phyloP scores from a whole-genome alignment of 1,140 invertebrate genomes.

The Bombus ignitus region DNA sequence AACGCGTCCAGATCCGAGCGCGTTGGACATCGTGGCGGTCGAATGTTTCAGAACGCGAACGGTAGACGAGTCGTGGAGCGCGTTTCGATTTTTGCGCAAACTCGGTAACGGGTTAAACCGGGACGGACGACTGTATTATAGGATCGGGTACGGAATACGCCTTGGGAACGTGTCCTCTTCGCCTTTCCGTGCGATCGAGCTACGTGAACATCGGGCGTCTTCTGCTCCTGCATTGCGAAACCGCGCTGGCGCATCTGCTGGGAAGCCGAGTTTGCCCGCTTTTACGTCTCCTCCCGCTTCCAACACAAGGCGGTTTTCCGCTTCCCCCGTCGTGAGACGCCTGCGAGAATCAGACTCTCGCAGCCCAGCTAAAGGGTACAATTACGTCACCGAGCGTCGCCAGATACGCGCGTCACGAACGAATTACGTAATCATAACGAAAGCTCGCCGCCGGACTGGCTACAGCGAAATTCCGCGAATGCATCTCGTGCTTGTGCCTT shows the following conservation, averaged over 20 bases:
- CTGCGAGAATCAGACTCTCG: conserved; percentile 22
- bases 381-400: conserved; percentile 43
- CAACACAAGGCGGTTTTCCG: neutral
- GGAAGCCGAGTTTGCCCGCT: conserved; percentile 28
- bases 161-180: conserved; percentile 72
- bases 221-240: conserved; percentile 62
- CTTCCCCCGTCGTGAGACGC: neutral
- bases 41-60: neutral
- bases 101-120: conserved; percentile 74
- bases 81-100: conserved; percentile 69
- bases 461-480: conserved; percentile 14
- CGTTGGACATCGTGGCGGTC: conserved; percentile 6
- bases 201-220: conserved; percentile 62
- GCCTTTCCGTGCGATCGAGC: conserved; percentile 61
- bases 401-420: conserved; percentile 35
- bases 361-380: conserved; percentile 41
- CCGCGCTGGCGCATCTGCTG: conserved; percentile 47
- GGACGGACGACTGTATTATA: conserved; percentile 72
- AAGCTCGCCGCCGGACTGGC: conserved; percentile 7
- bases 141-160: conserved; percentile 61
- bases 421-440: conserved; percentile 26
- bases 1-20: neutral
- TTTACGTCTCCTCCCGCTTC: conserved; percentile 15
- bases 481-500: neutral
- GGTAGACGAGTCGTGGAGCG: conserved; percentile 50